Evolutionary conservation across 2,888 invertebrate species (phyloP), one percentile per base, ranked within the genome.

Genomic region (Ecliptopera silaceata): DNA sequence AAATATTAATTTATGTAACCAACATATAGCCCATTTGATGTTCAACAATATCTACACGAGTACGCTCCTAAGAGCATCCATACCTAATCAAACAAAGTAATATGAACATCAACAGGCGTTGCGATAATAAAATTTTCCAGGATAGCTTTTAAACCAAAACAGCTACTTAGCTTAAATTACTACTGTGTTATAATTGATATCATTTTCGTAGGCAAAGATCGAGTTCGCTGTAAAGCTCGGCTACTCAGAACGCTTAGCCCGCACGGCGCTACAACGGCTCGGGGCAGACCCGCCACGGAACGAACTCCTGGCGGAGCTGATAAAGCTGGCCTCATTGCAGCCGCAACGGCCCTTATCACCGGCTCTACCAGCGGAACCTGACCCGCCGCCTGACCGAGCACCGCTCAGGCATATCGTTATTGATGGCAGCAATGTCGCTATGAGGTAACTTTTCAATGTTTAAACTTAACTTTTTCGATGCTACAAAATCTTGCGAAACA

Each of bases 381-480:
- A 86, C 56, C 78, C 80, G 29, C 77, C 84, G 4, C 76, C 84
- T 1, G 91, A 91, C 26, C 71, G 85, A 2, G 87, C 86, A 12
- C 81, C 84, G 31, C 84, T 95, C 11, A 87, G 97, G 56, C 95
- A 96, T 54, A 95, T 98, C 63, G 97, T 98, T 64, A 96, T 98
- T 61, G 98, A 98, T 82, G 98, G 98, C 71, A 97, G 97, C 83
- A 98, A 98, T 82, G 96, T 98, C 15, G 98, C 98, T 32, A 97
- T 98, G 96, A 96, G 95, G 96, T 96, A 80, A 52, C 12, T 26
- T 12, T n/a, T n/a, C n/a, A n/a, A n/a, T n/a, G n/a, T n/a, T n/a
- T 26, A 4, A 26, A 8, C 26, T 26, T 26, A 8, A 26, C 5
- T 26, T n/a, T n/a, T n/a, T n/a, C n/a, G n/a, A n/a, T n/a, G n/a